phyloP scores from a whole-genome alignment of 53 echinoderm and acorn worm genomes.

The Zoroaster sp. region DNA sequence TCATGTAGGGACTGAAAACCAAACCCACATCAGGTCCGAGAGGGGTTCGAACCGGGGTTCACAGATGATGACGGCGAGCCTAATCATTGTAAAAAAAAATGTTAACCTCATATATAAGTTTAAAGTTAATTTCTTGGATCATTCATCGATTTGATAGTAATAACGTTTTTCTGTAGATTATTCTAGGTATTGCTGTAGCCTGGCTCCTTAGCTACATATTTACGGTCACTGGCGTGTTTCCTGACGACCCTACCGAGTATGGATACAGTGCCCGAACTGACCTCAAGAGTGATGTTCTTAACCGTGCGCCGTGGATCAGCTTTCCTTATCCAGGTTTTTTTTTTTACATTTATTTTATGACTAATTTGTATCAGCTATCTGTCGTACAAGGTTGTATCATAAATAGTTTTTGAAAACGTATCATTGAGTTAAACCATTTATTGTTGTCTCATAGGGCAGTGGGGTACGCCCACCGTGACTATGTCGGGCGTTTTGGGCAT shows the following conservation, averaged over 20 bases:
- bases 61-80: too few relatives aligned
- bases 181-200: background rate
- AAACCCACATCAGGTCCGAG: too few relatives aligned
- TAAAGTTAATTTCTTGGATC: background rate
- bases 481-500: constrained; percentile 62
- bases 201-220: constrained; percentile 10
- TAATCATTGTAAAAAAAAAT: background rate
- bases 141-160: background rate
- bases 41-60: too few relatives aligned
- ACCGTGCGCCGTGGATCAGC: constrained; percentile 68
- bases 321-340: constrained; percentile 82
- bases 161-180: background rate
- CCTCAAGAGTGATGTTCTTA: constrained; percentile 29
- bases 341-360: background rate
- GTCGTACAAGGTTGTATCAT: background rate
- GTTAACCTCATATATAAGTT: background rate
- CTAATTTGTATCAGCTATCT: background rate
- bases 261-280: constrained; percentile 79
- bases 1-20: too few relatives aligned
- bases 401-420: background rate
- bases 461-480: constrained; percentile 69
- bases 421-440: background rate
- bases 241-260: constrained; percentile 66
- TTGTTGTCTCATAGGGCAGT: constrained; percentile 64
- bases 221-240: constrained; percentile 84